These are phyloP conservation scores for Yasuhikotakia modesta DNA, from an alignment of 2,797 vertebrate species.

Conservation along the genomic window DNA sequence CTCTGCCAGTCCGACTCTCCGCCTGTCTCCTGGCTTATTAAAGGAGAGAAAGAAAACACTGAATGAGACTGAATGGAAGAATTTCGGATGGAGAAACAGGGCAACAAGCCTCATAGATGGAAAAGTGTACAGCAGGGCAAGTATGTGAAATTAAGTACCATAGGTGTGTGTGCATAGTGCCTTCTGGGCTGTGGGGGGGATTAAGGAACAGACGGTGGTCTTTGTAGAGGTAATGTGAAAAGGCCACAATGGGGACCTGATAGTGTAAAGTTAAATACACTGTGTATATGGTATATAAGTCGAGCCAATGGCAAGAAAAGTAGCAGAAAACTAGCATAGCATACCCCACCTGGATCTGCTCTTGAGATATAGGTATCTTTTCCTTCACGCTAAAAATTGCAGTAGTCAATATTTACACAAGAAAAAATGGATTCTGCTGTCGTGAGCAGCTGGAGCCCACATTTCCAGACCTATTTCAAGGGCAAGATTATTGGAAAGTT, in stretches of 20 bases:
- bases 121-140: slow-evolving; percentile 39
- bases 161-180: slow-evolving; percentile 33
- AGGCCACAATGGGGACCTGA: slow-evolving; percentile 30
- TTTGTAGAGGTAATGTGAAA: slow-evolving; percentile 39
- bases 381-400: slow-evolving; percentile 3
- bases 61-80: slow-evolving; percentile 33
- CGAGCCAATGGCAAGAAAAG: slow-evolving; percentile 26
- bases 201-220: slow-evolving; percentile 36
- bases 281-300: slow-evolving; percentile 19
- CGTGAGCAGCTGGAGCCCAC: not conserved
- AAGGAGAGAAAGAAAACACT: slow-evolving; percentile 27
- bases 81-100: slow-evolving; percentile 49
- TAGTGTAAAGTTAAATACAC: slow-evolving; percentile 51
- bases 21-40: slow-evolving; percentile 57
- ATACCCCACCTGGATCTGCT: slow-evolving; percentile 2
- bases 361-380: not conserved
- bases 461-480: slow-evolving; percentile 12
- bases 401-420: slow-evolving; percentile 10
- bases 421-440: not conserved
- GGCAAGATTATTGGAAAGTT: slow-evolving; percentile 14
- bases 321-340: not conserved
- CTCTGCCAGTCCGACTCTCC: slow-evolving; percentile 31
- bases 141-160: slow-evolving; percentile 28
- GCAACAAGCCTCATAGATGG: slow-evolving; percentile 52
- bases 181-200: slow-evolving; percentile 38